Evolutionary conservation across 1,140 invertebrate species (phyloP).

Genomic region (Zaprionus ornatus): DNA sequence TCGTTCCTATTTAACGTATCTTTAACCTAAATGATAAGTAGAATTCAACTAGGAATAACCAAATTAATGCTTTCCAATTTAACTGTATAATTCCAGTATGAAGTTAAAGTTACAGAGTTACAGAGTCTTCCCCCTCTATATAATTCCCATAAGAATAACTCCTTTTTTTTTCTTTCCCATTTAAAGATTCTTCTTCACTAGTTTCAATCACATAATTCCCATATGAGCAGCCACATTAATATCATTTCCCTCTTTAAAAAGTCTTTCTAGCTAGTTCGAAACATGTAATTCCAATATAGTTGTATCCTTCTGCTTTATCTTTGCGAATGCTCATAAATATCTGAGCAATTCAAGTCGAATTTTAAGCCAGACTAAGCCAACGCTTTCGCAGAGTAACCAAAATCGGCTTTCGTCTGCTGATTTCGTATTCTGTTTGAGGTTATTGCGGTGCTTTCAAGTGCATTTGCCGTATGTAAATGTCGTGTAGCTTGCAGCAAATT

Average conservation of each 20-base stretch:
- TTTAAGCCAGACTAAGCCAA: neutral
- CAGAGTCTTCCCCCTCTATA: too few species aligned
- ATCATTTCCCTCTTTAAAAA: neutral
- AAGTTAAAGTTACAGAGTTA: too few species aligned
- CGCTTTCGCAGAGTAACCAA: neutral
- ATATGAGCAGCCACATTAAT: too few species aligned
- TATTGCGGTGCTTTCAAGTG: neutral
- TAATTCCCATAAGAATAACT: too few species aligned
- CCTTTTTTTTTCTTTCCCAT: too few species aligned
- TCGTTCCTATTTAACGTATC: too few species aligned
- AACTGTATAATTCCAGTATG: too few species aligned
- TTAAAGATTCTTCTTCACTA: neutral
- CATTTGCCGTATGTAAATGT: slow-evolving; percentile 44
- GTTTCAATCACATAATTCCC: neutral
- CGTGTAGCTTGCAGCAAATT: slow-evolving; percentile 46
- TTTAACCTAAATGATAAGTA: too few species aligned
- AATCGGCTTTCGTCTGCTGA: neutral
- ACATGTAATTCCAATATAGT: neutral
- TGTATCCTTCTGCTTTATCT: neutral
- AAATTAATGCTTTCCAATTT: too few species aligned
- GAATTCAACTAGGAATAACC: too few species aligned
- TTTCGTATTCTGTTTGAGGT: neutral
- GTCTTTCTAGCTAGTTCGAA: neutral
- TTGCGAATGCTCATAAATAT: neutral
- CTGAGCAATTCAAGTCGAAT: neutral